These are phyloP conservation scores for Melospiza georgiana DNA, from an alignment of 2,113 vertebrate genomes.

Conservation along the genomic window DNA sequence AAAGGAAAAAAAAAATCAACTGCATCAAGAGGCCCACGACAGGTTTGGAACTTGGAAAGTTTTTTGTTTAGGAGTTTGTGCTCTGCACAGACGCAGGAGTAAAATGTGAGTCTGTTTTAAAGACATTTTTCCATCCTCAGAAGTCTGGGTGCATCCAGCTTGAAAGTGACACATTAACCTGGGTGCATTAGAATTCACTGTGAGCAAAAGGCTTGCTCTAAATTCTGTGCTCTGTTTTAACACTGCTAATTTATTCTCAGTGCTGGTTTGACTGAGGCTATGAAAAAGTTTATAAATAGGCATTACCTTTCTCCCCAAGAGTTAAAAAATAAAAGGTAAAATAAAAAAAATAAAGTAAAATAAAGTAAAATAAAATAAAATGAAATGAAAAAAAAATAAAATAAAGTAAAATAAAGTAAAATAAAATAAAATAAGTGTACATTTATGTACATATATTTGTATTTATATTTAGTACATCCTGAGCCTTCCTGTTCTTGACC, in stretches of 20 bases:
- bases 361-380: background rate
- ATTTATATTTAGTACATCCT: background rate
- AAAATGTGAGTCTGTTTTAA: background rate
- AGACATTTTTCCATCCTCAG: background rate
- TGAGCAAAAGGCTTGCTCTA: background rate
- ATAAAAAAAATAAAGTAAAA: background rate
- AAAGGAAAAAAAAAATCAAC: background rate
- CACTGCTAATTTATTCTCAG: background rate
- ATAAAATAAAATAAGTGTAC: too few relatives aligned
- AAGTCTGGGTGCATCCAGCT: background rate
- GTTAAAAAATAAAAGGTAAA: background rate
- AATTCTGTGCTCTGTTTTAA: background rate
- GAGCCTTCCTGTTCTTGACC: background rate
- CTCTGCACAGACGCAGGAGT: background rate
- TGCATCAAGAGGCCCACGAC: background rate
- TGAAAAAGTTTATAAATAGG: background rate
- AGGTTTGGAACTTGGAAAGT: background rate
- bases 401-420: background rate
- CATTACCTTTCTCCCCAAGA: background rate
- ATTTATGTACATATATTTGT: too few relatives aligned
- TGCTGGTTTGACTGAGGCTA: background rate
- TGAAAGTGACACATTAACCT: background rate
- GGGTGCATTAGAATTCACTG: background rate
- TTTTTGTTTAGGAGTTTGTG: background rate
- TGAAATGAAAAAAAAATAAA: background rate